These are phyloP conservation scores for Numenius arquata DNA, from an alignment of 2,113 vertebrate genomes.

Conservation along the genomic window DNA sequence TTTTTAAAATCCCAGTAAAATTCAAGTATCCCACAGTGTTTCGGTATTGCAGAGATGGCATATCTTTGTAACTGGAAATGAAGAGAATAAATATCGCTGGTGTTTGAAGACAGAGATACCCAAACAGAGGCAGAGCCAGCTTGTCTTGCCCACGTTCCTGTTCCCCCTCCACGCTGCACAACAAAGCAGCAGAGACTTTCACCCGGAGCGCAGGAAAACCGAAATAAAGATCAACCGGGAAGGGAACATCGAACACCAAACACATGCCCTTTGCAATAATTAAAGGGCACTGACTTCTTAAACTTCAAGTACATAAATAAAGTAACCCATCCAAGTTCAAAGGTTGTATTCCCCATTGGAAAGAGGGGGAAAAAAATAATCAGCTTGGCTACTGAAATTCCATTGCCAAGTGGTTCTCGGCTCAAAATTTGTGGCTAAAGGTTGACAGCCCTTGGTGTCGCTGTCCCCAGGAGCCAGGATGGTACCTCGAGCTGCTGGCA, in stretches of 20 bases:
- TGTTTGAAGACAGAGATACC: neutral
- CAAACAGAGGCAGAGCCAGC: neutral
- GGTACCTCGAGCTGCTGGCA: neutral
- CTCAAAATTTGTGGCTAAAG: neutral
- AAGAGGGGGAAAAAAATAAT: neutral
- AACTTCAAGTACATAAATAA: neutral
- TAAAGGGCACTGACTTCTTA: neutral
- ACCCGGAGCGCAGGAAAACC: fast-evolving
- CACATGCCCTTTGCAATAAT: neutral
- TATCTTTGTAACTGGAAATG: neutral
- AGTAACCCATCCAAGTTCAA: neutral
- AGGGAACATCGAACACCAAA: neutral
- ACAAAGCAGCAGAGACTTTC: neutral
- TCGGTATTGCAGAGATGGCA: neutral
- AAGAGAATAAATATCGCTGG: neutral
- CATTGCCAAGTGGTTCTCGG: fast-evolving
- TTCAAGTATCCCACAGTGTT: neutral
- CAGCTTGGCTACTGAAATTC: neutral
- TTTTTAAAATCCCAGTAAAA: neutral
- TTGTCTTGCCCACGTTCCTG: fast-evolving
- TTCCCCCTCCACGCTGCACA: neutral
- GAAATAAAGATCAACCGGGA: neutral
- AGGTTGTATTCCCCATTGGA: neutral
- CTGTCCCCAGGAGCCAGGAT: neutral
- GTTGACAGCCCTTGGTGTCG: fast-evolving